Conservation (phyloP, 2,113 vertebrate species). For the Calidris pugnax region DNA sequence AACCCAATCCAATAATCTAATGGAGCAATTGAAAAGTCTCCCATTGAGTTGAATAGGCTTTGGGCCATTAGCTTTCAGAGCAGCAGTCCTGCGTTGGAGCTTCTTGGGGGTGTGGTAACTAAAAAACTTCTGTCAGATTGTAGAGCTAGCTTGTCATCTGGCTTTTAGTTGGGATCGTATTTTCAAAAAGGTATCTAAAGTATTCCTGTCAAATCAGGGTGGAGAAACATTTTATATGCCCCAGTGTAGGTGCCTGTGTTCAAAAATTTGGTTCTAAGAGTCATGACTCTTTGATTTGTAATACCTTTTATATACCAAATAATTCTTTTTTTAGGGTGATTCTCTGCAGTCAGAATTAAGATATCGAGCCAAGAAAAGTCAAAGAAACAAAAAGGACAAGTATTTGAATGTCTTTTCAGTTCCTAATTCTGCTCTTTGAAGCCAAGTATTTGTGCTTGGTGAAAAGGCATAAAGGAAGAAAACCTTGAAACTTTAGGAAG, state of each 20-base stretch:
- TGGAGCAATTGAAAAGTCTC: background rate
- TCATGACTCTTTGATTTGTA: background rate
- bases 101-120: background rate
- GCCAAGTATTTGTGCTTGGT: background rate
- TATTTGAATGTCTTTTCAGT: background rate
- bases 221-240: background rate
- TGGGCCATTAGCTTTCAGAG: background rate
- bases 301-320: background rate
- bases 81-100: background rate
- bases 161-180: background rate
- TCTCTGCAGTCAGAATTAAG: background rate
- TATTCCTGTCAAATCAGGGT: background rate
- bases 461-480: background rate
- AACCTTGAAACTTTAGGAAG: background rate
- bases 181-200: background rate
- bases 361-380: background rate
- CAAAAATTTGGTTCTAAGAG: background rate
- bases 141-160: background rate
- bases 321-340: background rate
- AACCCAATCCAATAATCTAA: background rate
- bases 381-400: background rate
- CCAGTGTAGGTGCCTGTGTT: background rate
- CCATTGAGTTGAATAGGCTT: background rate
- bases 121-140: background rate
- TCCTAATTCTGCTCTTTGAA: background rate